Evolutionary conservation across 2,113 vertebrate species (phyloP).

Genomic region (Mesoclemmys tuberculata): DNA sequence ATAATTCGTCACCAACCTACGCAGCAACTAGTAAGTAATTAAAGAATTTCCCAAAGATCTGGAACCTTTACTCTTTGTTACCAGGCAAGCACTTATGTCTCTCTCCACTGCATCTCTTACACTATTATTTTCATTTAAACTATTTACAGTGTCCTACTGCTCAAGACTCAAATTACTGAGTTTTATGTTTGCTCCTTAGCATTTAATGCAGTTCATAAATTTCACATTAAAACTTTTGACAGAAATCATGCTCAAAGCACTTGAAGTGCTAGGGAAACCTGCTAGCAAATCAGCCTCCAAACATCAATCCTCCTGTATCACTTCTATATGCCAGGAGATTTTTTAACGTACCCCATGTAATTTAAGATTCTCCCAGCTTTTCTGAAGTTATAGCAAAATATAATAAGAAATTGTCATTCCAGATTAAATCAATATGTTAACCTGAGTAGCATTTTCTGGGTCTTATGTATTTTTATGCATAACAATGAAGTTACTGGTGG

Average conservation of each 20-base stretch:
- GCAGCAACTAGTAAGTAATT: conserved; percentile 55
- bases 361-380: conserved; percentile 20
- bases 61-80: conserved; percentile 4
- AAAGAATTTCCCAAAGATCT: conserved; percentile 57
- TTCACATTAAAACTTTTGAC: conserved; percentile 49
- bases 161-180: conserved; percentile 55
- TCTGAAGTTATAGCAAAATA: neutral
- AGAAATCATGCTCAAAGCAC: conserved; percentile 64
- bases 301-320: neutral
- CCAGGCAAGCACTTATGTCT: conserved; percentile 44
- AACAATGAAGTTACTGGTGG: neutral
- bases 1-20: neutral
- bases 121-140: conserved; percentile 58
- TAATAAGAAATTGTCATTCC: neutral
- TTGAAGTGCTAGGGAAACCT: conserved; percentile 19
- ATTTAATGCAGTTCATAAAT: conserved; percentile 73
- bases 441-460: neutral
- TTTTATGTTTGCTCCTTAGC: conserved; percentile 63
- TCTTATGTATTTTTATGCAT: too few species aligned
- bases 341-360: neutral
- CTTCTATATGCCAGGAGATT: neutral
- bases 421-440: neutral
- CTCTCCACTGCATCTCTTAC: conserved; percentile 45
- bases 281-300: conserved; percentile 17
- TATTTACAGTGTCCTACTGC: conserved; percentile 39